Evolutionary conservation across 2,113 vertebrate species (phyloP), one percentile per base, ranked within the genome.

Genomic region (Cryptomyrus ogoouensis): DNA sequence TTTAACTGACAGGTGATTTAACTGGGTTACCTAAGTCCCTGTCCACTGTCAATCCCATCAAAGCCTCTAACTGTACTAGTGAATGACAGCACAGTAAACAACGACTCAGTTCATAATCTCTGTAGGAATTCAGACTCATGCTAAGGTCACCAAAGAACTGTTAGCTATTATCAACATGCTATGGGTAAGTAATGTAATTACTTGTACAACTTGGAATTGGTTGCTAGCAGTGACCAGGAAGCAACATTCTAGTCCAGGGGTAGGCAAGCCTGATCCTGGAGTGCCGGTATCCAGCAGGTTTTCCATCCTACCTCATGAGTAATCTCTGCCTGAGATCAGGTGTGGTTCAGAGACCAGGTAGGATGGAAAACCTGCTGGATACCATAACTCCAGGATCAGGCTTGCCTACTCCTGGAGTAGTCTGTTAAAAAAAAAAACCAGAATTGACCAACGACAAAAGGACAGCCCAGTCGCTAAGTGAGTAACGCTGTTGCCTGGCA

Each of bases 1-100:
- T n/a, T 15, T 88, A 74, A 70, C 49, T 46, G 62, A 74, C 88
- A 74, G 88, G 58, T 88, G n/a, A 13, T 70, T 49, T 77, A 31
- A 49, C 27, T 19, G 46, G 58, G 46, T 70, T 89, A 47, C n/a
- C 46, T 5, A 24, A 49, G 88, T 15, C n/a, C 58, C 58, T 50
- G 44, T 77, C 66, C 47, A 46, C 15, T 49, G 44, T 31, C 21
- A 35, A 77, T 58, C 89, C 77, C 53, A n/a, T 50, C 44, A 35
- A 47, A 74, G 42, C 66, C 53, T 47, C 39, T 52, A 27, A 39
- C 35, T 47, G 24, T 49, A 24, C 42, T 49, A 0, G 1, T 47
- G 44, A 49, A 85, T 85, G 83, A 27, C 83, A 85, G 83, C 46
- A 85, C 46, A 85, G 83, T 31, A 85, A 85, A 50, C n/a, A 85